Conservation (phyloP, 2,888 invertebrate genomes). For the Caenorhabditis sp. region DNA sequence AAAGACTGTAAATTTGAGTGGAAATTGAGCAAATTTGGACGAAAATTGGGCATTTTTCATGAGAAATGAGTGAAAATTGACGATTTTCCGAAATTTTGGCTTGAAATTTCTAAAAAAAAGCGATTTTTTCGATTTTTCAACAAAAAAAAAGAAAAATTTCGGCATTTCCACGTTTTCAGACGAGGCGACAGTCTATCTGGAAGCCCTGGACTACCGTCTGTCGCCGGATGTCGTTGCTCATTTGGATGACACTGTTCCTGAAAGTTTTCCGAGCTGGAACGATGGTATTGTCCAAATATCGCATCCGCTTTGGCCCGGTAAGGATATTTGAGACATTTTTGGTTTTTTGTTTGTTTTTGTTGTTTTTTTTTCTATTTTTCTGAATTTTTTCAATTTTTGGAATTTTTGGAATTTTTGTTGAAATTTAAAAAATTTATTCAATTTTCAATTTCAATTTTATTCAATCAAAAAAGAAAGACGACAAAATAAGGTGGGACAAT, state of each 20-base stretch:
- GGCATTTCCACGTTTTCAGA: conserved; percentile 10
- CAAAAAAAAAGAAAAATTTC: too few species aligned
- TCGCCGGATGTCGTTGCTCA: conserved; percentile 75
- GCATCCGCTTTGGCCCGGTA: background rate
- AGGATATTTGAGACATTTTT: background rate
- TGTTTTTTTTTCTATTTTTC: background rate
- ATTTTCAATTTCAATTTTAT: too few species aligned
- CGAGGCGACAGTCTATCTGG: conserved; percentile 79
- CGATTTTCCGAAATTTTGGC: background rate
- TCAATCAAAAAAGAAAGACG: too few species aligned
- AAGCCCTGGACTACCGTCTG: too few species aligned
- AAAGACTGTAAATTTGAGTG: background rate
- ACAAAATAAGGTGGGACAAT: too few species aligned
- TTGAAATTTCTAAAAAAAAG: background rate
- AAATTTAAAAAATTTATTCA: too few species aligned
- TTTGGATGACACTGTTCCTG: conserved; percentile 24
- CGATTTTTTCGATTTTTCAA: too few species aligned
- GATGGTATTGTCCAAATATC: background rate
- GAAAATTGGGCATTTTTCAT: too few species aligned
- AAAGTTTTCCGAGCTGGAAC: background rate
- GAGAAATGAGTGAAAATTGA: background rate
- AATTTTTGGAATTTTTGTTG: background rate
- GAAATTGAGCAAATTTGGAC: too few species aligned
- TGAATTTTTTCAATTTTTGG: too few species aligned
- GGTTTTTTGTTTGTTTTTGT: too few species aligned